Evolutionary conservation across 2,113 vertebrate genomes (phyloP), one percentile per base, ranked within the genome.

Genomic region (Pelmatolapia mariae): DNA sequence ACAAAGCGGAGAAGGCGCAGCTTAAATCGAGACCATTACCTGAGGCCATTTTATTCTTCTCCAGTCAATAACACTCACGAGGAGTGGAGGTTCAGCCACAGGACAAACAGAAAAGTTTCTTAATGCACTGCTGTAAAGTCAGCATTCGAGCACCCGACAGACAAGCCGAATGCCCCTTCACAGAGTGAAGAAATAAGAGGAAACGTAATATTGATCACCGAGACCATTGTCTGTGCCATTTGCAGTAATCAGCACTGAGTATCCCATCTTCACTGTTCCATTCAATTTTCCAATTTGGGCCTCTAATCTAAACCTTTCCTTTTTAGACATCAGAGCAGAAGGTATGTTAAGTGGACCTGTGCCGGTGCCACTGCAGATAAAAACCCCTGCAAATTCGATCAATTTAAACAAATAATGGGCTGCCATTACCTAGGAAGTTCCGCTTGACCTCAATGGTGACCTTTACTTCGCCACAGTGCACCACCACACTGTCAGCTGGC

Each of bases 391-490:
- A 12, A 31, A 53, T 61, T n/a, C 5, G 10, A 90, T 87, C 80
- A 78, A 73, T 50, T 68, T 26, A 68, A 79, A 50, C 29, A 36
- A 78, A n/a, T 26, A 80, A 80, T 29, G 3, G 7, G 10, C 33
- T 52, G 57, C 40, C 63, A 43, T 89, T 95, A 89, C 95, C 95
- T 8, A 95, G 87, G 78, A 96, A 93, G 91, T 95, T 90, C 54
- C 61, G 73, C 24, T 93, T 91, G 90, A 95, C 95, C 83, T 91
- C 88, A 1, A 95, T 22, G 43, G 56, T 40, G 84, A 95, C 89
- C 38, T 57, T 36, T 18, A 8, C 53, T 45, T 95, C 95, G 0
- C 87, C 91, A 26, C 96, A 96, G 33, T 2, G 86, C 31, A 78
- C 95, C 0, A 18, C 71, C 11, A 95, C 86, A 15, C 90, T 94